Base-by-base conservation (phyloP, 2,888 invertebrate species). In the Drosophila nr. perissopoda region DNA sequence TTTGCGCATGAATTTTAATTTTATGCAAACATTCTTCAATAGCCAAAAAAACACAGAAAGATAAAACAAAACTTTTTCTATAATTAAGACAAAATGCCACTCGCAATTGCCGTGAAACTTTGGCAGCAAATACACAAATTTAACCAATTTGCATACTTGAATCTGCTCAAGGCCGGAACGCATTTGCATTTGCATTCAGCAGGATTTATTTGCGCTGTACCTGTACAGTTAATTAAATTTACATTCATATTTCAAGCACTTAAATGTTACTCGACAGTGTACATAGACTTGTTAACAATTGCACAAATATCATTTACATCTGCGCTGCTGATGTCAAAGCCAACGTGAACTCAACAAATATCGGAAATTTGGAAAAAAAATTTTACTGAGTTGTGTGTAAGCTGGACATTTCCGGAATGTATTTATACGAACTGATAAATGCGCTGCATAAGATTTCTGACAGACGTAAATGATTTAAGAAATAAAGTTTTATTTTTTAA, bases 1-100 rank as follows among this genome's bases (percentile, higher is more conserved):
- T 31, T 78, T 78, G 76, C 85, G 80, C 87, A 80, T 83, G 82
- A 85, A 89, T 89, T 84, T 78, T 65, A 85, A 83, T 89, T 83
- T 63, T 82, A 76, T 73, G 73, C 88, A 87, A 87, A 87, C 73
- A 87, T 73, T 78, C 87, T 71, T 72, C 71, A 76, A 76, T 65
- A 57, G 56, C 70, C 38, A 53, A 54, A 11, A 42, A 11, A 2
- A 11, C 11, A 11, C 5, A 16, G 8, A 8, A 25, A 8, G 4
- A n/a, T 62, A 21, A 49, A 60, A 38, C 34, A 5, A 16, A 70
- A 57, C 38, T 62, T 51, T 73, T 66, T 65, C 54, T 27, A 52
- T 33, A 38, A 21, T 29, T 21, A 27, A 31, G n/a, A 42, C 18
- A 21, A 40, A 40, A 59, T 60, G 57, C 60, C 42, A 62, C 8